Evolutionary conservation across 2,888 invertebrate species (phyloP), one percentile per base, ranked within the genome.

Genomic region (Sinopyrophorus schimmeli): DNA sequence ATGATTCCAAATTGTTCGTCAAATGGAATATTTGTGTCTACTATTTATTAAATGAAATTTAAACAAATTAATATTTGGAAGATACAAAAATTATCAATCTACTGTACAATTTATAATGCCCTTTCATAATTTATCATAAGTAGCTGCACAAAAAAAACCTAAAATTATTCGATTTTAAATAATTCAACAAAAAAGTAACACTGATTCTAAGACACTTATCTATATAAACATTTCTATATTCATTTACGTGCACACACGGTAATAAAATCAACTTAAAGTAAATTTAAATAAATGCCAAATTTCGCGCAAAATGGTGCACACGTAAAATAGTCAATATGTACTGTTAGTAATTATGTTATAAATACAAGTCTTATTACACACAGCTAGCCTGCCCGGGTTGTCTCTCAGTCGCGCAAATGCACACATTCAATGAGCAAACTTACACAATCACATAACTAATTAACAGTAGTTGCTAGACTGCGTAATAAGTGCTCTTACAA

Each of bases 321-420:
- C 34, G 23, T 18, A 47, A 40, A 30, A 21, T 2, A 20, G 28
- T 40, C 15, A 27, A 27, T 43, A 43, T 34, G 24, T 18, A 44
- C 21, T 26, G 11, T 31, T 43, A 31, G 20, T 43, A 35, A 37
- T 28, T 48, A 37, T 46, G 46, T 30, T 46, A 46, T 46, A 48
- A 48, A 43, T 49, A 44, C 39, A 52, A 52, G 52, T 52, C 52
- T 52, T 55, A 54, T 57, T 59, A 57, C 68, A 68, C 68, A 70
- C 70, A 73, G 68, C 73, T 72, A 73, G 74, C 73, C 74, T 74
- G 74, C 74, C 74, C 74, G 73, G 70, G 73, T 72, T 73, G 73
- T 72, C 73, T 74, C 73, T 69, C 72, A 72, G 70, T 70, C 73
- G 68, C 69, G 63, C 71, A 57, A n/a, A 61, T 53, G 60, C 71